Evolutionary conservation across 2,888 invertebrate genomes (phyloP).

Genomic region (Villa cingulata): DNA sequence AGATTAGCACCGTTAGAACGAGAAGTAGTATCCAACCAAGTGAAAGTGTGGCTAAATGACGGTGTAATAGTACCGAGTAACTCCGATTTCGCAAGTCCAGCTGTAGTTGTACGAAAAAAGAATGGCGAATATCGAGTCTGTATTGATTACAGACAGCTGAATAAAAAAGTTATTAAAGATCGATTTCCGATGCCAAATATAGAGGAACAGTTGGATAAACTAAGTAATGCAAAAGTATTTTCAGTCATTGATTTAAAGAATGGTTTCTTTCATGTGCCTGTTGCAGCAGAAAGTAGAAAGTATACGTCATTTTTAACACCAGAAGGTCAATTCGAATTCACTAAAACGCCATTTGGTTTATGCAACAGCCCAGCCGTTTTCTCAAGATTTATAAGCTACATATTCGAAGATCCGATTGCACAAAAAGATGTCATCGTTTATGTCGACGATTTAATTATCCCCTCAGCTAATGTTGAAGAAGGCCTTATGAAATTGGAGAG

Average conservation of each 20-base stretch:
- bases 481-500: slow-evolving; percentile 7
- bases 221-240: slow-evolving; percentile 18
- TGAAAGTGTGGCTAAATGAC: too few relatives aligned
- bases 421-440: slow-evolving; percentile 13
- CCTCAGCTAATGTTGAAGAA: slow-evolving; percentile 6
- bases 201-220: slow-evolving; percentile 19
- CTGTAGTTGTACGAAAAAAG: too few relatives aligned
- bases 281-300: slow-evolving; percentile 14
- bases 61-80: too few relatives aligned
- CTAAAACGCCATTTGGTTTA: slow-evolving; percentile 20
- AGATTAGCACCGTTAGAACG: too few relatives aligned
- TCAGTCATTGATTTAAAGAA: slow-evolving; percentile 20
- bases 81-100: too few relatives aligned
- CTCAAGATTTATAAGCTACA: slow-evolving; percentile 14
- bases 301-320: slow-evolving; percentile 20
- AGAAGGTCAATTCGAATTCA: slow-evolving; percentile 19
- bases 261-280: slow-evolving; percentile 23
- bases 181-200: slow-evolving; percentile 17
- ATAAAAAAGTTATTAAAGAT: slow-evolving; percentile 12
- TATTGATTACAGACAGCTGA: slow-evolving; percentile 6
- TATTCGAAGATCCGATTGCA: slow-evolving; percentile 8
- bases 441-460: slow-evolving; percentile 18
- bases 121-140: too few relatives aligned
- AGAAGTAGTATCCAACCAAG: too few relatives aligned
- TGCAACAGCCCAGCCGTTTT: slow-evolving; percentile 18